Base-by-base conservation (phyloP, 2,888 invertebrate species). In the Meliscaeva auricollis region DNA sequence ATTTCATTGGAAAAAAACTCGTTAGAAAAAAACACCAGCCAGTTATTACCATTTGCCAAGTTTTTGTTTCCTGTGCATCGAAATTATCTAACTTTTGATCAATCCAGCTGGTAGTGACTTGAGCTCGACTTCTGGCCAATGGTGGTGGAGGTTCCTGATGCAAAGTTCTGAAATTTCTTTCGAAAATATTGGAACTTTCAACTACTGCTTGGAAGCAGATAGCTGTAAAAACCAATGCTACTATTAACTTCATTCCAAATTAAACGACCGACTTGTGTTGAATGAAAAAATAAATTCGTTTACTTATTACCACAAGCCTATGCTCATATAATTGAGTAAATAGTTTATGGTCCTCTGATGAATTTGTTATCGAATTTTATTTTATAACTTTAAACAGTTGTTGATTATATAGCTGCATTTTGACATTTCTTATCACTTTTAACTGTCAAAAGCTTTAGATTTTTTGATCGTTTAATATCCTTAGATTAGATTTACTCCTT, bases 1-100 rank as follows among this genome's bases (percentile, higher is more conserved):
- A 9, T 9, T 38, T 38, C 0, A 38, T 9, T 11, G 9, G 3
- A n/a, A 62, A 58, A 50, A 15, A 15, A 8, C 4, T 30, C 11
- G 13, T 9, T 52, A 3, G 17, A 7, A 22, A 60, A 38, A n/a
- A 26, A 35, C 9, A 38, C 1, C 1, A 11, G 17, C 2, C 8
- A 38, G 15, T 22, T 46, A 44, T 30, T 1, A 90, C 91, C 91
- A 95, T 95, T 81, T 89, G 85, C 92, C 93, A 95, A 0, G 93
- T 94, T 4, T 91, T 91, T 38, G 90, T 90, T 82, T 94, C 94
- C 54, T 91, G 93, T 0, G 82, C 88, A 89, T 95, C 93, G 87
- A 94, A 95, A 89, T 95, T 94, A 89, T 95, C 94, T 4, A 95
- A 87, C 1, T 93, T 93, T 91, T 95, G 94, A 2, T 90, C 89